phyloP scores from a whole-genome alignment of 2,888 invertebrate genomes.

The Drosophila niveifrons region DNA sequence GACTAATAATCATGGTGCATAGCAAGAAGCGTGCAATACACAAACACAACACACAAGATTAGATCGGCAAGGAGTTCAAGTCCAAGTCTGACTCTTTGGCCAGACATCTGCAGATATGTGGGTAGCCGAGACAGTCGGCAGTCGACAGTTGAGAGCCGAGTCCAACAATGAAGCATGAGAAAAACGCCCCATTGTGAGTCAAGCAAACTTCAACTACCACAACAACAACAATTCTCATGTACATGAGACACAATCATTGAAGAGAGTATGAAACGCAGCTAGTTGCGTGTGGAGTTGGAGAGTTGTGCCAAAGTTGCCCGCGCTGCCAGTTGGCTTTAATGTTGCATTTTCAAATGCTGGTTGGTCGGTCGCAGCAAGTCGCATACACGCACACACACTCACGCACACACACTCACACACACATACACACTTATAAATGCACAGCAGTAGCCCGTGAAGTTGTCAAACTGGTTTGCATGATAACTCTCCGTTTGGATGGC shows the following conservation, averaged over 20 bases:
- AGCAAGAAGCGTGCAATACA: conserved; percentile 3
- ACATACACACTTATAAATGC: neutral
- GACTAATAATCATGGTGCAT: conserved; percentile 69
- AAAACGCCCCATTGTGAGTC: conserved; percentile 75
- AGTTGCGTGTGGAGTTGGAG: conserved; percentile 66
- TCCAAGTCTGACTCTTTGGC: conserved; percentile 37
- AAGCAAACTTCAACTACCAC: conserved; percentile 34
- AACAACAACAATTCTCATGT: conserved; percentile 22
- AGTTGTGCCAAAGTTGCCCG: conserved; percentile 66
- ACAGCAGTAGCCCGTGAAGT: conserved; percentile 43
- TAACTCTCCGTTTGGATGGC: conserved; percentile 66
- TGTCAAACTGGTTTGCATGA: conserved; percentile 77
- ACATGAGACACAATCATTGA: conserved; percentile 41
- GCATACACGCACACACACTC: conserved; percentile 48
- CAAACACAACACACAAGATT: conserved; percentile 27
- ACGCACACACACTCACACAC: conserved; percentile 14
- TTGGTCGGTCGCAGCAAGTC: conserved; percentile 67
- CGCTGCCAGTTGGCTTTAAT: conserved; percentile 71
- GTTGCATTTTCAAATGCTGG: conserved; percentile 79
- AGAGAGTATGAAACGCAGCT: conserved; percentile 38
- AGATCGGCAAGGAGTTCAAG: conserved; percentile 38
- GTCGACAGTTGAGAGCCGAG: neutral
- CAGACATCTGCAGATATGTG: conserved; percentile 65
- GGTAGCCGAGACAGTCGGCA: conserved; percentile 34
- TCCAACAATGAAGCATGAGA: conserved; percentile 62